Evolutionary conservation across 2,113 vertebrate species (phyloP), one percentile per base, ranked within the genome.

Genomic region (Chloroceryle aenea): DNA sequence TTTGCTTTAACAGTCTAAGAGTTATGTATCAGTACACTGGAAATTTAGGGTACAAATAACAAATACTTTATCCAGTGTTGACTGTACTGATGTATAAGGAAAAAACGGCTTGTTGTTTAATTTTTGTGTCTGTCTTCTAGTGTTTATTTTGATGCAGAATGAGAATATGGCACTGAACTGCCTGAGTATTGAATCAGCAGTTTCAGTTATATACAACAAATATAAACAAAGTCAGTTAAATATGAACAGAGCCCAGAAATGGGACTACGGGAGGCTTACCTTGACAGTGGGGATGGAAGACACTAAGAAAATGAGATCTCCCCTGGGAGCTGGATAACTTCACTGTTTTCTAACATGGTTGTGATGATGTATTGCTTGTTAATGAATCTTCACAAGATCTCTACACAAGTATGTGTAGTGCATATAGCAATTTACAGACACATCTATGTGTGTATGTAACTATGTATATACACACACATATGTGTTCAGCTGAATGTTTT

Each of bases 81-180:
- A 30, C 36, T 42, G 5, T 34, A n/a, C 14, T 69, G 27, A n/a
- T 75, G 26, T 23, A 4, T 52, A 85, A 81, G 72, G 52, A 53
- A 18, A 68, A 68, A 2, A 88, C 7, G 38, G 15, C 19, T 67
- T 76, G 36, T 27, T 58, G 17, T 80, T 86, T 80, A 86, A 62
- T 90, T 86, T 27, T 6, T 36, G 17, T 42, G 4, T 63, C 47
- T 61, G 32, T 32, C 15, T 73, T 26, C 42, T 88, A 91, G 42
- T 63, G 61, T 93, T 95, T 38, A 11, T 78, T 43, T 30, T 34
- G 71, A 75, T 90, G 64, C 50, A 88, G 84, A 82, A 64, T 58
- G 45, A 83, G 69, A 86, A n/a, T 55, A 4, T 43, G 62, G 61
- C 45, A 30, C 19, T 14, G 43, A 90, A 72, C 34, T 69, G n/a